These are phyloP conservation scores for Manacus vitellinus DNA, from an alignment of 2,113 vertebrate genomes.

Conservation along the genomic window DNA sequence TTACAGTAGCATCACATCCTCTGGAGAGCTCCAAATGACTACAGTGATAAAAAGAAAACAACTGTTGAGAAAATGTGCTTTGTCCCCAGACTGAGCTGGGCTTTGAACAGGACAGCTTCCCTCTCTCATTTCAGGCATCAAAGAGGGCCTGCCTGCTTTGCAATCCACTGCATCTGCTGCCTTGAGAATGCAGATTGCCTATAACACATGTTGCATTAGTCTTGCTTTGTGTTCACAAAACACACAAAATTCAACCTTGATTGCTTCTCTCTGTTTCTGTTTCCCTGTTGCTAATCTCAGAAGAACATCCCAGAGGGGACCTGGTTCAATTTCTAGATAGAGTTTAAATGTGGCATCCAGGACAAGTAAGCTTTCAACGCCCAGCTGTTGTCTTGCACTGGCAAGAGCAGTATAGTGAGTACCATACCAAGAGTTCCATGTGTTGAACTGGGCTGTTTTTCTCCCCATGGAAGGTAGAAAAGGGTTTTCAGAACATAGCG, in stretches of 20 bases:
- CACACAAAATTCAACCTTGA: neutral
- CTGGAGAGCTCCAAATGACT: neutral
- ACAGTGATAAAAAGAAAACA: neutral
- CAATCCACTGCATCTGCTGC: neutral
- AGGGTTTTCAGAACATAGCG: neutral
- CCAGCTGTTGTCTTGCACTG: neutral
- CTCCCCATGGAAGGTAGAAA: neutral
- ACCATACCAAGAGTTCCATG: neutral
- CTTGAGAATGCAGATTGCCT: neutral
- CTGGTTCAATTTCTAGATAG: neutral
- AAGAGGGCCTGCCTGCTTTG: neutral
- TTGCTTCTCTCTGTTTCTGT: neutral
- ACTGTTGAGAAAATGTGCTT: neutral
- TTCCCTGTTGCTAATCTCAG: neutral
- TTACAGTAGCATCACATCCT: neutral
- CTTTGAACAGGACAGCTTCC: neutral
- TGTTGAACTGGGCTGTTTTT: neutral
- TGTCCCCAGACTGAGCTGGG: neutral
- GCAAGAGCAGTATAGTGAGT: neutral
- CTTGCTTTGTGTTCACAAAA: neutral
- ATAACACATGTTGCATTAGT: too few species aligned
- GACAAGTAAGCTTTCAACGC: neutral
- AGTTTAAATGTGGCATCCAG: neutral
- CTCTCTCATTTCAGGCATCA: rapidly evolving
- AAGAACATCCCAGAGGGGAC: neutral